Evolutionary conservation across 2,113 vertebrate species (phyloP).

Genomic region (Eptesicus fuscus): DNA sequence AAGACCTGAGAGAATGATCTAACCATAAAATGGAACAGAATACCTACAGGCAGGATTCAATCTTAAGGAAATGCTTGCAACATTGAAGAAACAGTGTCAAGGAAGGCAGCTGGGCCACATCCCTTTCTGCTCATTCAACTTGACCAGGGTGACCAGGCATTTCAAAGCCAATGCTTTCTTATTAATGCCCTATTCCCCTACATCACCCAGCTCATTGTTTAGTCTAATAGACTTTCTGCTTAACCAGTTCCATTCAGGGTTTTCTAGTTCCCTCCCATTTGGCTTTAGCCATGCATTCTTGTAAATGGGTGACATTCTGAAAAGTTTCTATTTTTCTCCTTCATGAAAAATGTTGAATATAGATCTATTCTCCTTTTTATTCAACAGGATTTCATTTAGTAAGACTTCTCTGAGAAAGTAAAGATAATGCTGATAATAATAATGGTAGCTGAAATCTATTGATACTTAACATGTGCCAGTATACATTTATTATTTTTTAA

Average conservation of each 20-base stretch:
- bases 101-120: conserved; percentile 34
- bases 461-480: neutral
- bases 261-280: conserved; percentile 48
- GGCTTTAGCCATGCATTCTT: conserved; percentile 44
- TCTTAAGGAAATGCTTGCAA: neutral
- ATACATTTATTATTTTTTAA: neutral
- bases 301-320: conserved; percentile 54
- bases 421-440: neutral
- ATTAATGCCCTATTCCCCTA: neutral
- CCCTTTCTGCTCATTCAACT: conserved; percentile 44
- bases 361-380: conserved; percentile 48
- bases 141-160: conserved; percentile 35
- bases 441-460: neutral
- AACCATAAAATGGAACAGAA: neutral
- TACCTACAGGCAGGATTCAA: neutral
- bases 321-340: conserved; percentile 57
- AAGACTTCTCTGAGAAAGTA: conserved; percentile 13
- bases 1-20: neutral
- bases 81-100: neutral
- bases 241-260: conserved; percentile 64
- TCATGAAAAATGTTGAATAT: conserved; percentile 39
- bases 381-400: conserved; percentile 21
- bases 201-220: conserved; percentile 22
- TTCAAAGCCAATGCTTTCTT: conserved; percentile 46
- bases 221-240: conserved; percentile 59